Evolutionary conservation across 2,888 invertebrate genomes (phyloP), one percentile per base, ranked within the genome.

Genomic region (Argyra leucocephala): DNA sequence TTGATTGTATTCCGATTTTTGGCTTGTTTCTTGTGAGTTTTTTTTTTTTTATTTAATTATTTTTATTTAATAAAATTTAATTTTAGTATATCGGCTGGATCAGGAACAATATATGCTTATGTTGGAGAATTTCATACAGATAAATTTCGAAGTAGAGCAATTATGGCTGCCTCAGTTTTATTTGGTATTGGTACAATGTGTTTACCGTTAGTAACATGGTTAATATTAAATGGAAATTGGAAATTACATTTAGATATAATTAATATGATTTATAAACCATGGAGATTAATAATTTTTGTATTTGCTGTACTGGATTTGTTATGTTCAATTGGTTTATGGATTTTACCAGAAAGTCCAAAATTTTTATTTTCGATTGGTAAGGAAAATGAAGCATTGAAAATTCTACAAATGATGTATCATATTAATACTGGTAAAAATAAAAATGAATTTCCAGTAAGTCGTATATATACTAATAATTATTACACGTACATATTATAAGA

Each of bases 11-110:
- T 83, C 22, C 72, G 84, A 70, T 83, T 79, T 69, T 70, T 83
- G 12, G 83, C 81, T 73, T 84, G 84, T 66, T 80, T 82, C 70
- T 80, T 81, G 83, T 83, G 76, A 79, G 79, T 74, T 67, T n/a
- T n/a, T n/a, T n/a, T n/a, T n/a, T n/a, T n/a, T n/a, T n/a, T n/a
- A n/a, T n/a, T n/a, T n/a, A n/a, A n/a, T n/a, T n/a, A n/a, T n/a
- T n/a, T n/a, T n/a, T n/a, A n/a, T 22, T 23, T 24, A 48, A 65
- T n/a, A n/a, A 37, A 9, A 21, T 60, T 37, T 63, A 65, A 22
- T 65, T 67, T 70, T 5, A 78, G 78, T 64, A 72, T 78, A 65
- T 76, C 77, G 6, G 83, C 82, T 15, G 78, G 82, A 10, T 81
- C 83, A 10, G 81, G 82, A 1, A 80, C 82, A 12, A 75, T 82